Percentiles rank a stretch among this genome's conserved stretches.
These are phyloP conservation scores for Ictidomys tridecemlineatus DNA, from an alignment of 2,113 vertebrate genomes.

Conservation along the genomic window DNA sequence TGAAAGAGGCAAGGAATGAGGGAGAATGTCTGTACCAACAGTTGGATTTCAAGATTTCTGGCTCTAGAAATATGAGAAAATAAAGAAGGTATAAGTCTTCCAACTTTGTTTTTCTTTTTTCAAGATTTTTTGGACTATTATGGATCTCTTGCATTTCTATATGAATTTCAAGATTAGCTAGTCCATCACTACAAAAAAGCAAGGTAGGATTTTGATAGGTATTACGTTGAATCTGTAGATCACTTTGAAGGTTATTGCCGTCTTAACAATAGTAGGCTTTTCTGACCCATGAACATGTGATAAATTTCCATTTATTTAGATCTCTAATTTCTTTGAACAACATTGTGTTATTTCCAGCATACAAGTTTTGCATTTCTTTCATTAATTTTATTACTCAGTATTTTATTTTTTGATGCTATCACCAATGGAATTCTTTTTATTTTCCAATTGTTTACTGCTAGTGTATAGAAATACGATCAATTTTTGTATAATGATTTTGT, in stretches of 20 bases:
- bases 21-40: background rate
- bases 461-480: background rate
- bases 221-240: background rate
- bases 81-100: background rate
- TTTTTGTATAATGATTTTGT: background rate
- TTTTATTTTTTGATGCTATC: conserved; percentile 17
- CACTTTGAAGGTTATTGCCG: background rate
- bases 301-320: conserved; percentile 21
- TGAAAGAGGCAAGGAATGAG: background rate
- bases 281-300: background rate
- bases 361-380: background rate
- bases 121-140: background rate
- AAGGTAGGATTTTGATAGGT: background rate
- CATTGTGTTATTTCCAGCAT: conserved; percentile 1
- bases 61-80: background rate
- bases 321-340: conserved; percentile 35
- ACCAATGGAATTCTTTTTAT: conserved; percentile 14
- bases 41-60: background rate
- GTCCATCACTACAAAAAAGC: background rate
- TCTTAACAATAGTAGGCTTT: background rate
- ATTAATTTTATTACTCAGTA: background rate
- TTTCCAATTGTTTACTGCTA: background rate
- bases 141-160: background rate
- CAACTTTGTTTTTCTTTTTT: background rate
- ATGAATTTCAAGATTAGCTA: background rate